phyloP scores from a whole-genome alignment of 2,797 vertebrate species.

The Coendou prehensilis region DNA sequence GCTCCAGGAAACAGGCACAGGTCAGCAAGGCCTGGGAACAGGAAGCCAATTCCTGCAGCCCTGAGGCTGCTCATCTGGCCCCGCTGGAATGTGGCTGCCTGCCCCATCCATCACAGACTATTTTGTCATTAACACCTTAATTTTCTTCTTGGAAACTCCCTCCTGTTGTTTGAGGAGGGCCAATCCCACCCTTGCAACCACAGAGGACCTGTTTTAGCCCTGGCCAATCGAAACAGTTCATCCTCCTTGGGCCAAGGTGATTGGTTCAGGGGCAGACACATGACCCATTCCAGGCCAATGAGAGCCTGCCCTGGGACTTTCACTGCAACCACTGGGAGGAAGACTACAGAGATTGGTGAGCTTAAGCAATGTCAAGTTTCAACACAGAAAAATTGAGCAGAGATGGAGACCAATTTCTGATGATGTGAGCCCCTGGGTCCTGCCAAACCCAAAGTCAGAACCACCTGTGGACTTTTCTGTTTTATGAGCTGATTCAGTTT shows the following conservation, averaged over 20 bases:
- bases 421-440: background rate
- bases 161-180: background rate
- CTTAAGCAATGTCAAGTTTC: background rate
- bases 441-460: background rate
- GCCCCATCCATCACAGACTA: background rate
- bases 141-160: background rate
- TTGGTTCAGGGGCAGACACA: background rate
- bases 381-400: background rate
- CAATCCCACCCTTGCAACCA: background rate
- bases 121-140: background rate
- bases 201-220: background rate
- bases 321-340: background rate
- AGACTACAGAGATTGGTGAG: background rate
- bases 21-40: background rate
- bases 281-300: background rate
- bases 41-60: background rate
- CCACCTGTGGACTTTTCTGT: background rate
- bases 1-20: background rate
- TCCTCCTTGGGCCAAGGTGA: background rate
- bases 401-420: conserved; percentile 5
- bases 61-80: background rate
- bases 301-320: background rate
- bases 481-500: background rate
- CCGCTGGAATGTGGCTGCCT: background rate
- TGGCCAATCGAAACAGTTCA: background rate